Evolutionary conservation across 2,797 vertebrate genomes (phyloP).

Genomic region (Sphenopsis melanotis): DNA sequence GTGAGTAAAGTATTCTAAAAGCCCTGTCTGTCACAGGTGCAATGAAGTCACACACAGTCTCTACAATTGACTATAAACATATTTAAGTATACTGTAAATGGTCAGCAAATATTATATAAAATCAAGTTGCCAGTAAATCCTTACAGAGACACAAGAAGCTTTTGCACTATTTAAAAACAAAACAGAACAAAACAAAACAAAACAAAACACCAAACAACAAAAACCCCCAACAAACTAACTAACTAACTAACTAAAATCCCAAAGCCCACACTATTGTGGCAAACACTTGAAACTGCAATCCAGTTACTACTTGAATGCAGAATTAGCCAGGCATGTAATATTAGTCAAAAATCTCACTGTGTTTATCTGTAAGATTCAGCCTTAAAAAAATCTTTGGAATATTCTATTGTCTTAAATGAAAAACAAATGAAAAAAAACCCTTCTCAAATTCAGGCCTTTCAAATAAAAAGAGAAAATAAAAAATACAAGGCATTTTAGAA

Average conservation of each 20-base stretch:
- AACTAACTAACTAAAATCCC: not conserved
- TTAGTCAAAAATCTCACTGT: not conserved
- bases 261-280: rapidly evolving
- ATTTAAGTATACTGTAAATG: not conserved
- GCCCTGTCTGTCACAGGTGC: not conserved
- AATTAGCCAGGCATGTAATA: not conserved
- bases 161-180: not conserved
- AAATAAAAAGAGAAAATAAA: not conserved
- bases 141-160: not conserved
- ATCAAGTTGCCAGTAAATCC: not conserved
- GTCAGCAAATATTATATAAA: not conserved
- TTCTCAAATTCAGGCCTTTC: not conserved
- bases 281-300: not conserved
- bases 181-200: not conserved
- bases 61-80: not conserved
- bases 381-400: not conserved
- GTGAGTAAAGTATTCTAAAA: not conserved
- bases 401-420: not conserved
- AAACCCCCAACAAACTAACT: not conserved
- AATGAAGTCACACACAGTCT: not conserved
- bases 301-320: not conserved
- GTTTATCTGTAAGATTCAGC: not conserved
- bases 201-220: not conserved
- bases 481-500: not conserved
- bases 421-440: not conserved